Conservation (phyloP, 2,797 vertebrate genomes). For the Taenioides sp. region DNA sequence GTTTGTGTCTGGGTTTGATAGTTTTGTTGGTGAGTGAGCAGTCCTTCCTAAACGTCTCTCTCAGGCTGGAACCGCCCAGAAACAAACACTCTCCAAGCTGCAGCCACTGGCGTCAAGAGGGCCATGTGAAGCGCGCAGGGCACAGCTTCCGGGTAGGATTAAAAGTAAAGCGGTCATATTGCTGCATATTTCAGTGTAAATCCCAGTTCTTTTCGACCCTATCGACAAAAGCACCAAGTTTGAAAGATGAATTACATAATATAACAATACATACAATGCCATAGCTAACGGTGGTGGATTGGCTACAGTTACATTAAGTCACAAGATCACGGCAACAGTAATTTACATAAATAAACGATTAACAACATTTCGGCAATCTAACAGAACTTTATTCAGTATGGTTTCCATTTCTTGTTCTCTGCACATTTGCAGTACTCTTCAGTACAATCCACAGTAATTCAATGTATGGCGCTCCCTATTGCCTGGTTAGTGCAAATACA, state of each 20-base stretch:
- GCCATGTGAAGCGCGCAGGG: slow-evolving; percentile 16
- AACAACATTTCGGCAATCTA: no score
- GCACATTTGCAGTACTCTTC: neutral
- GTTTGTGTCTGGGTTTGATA: slow-evolving; percentile 72
- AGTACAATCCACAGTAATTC: neutral
- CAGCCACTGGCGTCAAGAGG: neutral
- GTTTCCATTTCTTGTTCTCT: slow-evolving; percentile 8
- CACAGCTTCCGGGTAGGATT: slow-evolving; percentile 21
- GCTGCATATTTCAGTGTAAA: neutral
- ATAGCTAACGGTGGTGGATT: neutral
- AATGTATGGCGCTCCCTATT: slow-evolving; percentile 45
- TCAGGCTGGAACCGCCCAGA: slow-evolving; percentile 75
- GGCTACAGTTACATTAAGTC: no score
- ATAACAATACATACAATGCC: neutral
- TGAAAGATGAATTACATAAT: neutral
- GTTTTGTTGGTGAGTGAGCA: slow-evolving; percentile 61
- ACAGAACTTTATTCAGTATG: neutral
- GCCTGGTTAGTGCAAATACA: neutral
- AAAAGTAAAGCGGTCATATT: slow-evolving; percentile 36
- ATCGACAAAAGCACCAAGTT: neutral
- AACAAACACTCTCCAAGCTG: slow-evolving; percentile 41
- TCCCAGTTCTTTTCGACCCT: neutral
- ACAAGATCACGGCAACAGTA: no score
- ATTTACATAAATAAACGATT: no score
- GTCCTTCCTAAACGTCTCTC: slow-evolving; percentile 62